Evolutionary conservation across 37 sponge, comb jelly and placozoan species (phyloP), one percentile per base, ranked within the genome.

Genomic region (Aplysina aerophoba): DNA sequence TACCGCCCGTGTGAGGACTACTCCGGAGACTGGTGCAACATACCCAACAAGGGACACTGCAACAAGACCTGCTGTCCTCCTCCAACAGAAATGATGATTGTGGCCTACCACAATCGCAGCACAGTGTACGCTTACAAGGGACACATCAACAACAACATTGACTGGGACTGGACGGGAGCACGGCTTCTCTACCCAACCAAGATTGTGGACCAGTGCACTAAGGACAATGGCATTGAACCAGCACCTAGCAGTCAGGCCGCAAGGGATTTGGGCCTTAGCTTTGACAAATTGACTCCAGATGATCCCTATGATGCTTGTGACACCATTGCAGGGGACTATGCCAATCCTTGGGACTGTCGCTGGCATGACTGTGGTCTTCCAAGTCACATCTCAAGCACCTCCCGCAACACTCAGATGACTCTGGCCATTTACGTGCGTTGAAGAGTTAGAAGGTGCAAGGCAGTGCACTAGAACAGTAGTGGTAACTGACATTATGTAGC

Each of bases 331-430:
- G 37, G 53, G 24, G 41, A 50, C n/a, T 50, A 40, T 39, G 37
- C 62, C 65, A 61, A 31, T 37, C 63, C 63, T 33, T 15, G 37
- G 3, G 83, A 82, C 5, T 61, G 67, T 31, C 83, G 83, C 40
- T 82, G 83, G 83, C 67, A 62, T 62, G 83, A 61, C 40, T 82
- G 83, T 8, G 22, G 63, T 36, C 35, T 82, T 16, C 83, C 83
- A 63, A 4, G 65, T 19, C 25, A 1, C 39, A 82, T 82, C 34
- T 82, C 83, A 12, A 59, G 62, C 25, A 61, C 20, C 0, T 0
- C 0, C 28, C 24, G 1, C 11, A 61, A 31, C 66, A 82, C 66
- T 62, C 65, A 82, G 36, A 82, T 82, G 83, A 82, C 83, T 6
- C 19, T 82, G 35, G 65, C 83, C 28, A 82, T 82, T 40, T 82